phyloP scores from a whole-genome alignment of 2,888 invertebrate species.

The Rhaphigaster nebulosa region DNA sequence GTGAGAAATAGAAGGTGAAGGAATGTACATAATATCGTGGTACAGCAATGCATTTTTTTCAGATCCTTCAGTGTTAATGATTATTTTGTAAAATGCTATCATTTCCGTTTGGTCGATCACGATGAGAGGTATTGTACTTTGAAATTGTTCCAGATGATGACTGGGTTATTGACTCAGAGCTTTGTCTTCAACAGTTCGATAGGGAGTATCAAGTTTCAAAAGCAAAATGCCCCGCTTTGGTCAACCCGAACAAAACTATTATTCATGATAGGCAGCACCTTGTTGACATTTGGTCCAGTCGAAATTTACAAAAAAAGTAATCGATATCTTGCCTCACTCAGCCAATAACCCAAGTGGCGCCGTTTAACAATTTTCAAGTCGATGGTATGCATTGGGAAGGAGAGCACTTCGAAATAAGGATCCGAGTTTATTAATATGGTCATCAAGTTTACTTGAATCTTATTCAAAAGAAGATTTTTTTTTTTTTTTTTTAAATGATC shows the following conservation, averaged over 20 bases:
- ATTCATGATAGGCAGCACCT: background rate
- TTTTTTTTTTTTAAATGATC: no score
- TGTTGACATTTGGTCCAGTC: background rate
- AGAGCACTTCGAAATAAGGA: no score
- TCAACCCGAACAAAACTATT: conserved; percentile 3
- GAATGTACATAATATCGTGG: no score
- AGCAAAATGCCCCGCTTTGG: background rate
- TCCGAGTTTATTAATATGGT: no score
- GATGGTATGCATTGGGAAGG: no score
- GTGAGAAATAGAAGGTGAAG: no score
- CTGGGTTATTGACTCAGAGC: background rate
- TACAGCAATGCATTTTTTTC: background rate
- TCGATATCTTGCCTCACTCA: background rate
- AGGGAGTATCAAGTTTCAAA: conserved; percentile 2
- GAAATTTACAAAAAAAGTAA: background rate
- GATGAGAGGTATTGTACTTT: background rate
- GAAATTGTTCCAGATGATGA: background rate
- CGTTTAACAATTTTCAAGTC: no score
- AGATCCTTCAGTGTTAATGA: background rate
- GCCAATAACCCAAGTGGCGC: no score
- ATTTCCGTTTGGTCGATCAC: background rate
- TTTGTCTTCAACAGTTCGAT: background rate
- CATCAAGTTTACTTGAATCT: no score
- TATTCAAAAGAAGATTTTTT: no score
- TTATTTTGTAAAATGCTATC: background rate